Percentiles rank a stretch among this genome's conserved stretches.
These are phyloP conservation scores for Melipona beecheii DNA, from an alignment of 2,888 invertebrate species.

Conservation along the genomic window DNA sequence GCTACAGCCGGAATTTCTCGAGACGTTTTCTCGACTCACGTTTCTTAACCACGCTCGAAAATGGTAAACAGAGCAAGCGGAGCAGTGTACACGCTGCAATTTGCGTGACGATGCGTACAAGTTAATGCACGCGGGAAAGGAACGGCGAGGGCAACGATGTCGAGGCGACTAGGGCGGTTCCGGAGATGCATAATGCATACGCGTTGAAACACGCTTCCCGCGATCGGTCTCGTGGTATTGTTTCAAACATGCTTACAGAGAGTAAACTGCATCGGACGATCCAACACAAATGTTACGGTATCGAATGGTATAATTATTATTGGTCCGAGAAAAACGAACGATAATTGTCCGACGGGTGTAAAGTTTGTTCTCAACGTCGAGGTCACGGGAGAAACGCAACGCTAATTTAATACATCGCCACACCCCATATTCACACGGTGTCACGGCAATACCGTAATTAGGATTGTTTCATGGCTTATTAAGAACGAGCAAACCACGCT, in stretches of 20 bases:
- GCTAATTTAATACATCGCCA: constrained; percentile 68
- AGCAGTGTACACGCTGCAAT: constrained; percentile 8
- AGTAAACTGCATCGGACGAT: background rate
- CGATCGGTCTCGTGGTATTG: constrained; percentile 41
- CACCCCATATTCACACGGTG: constrained; percentile 42
- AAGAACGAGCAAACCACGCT: constrained; percentile 62
- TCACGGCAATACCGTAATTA: constrained; percentile 72
- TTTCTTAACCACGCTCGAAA: constrained; percentile 12
- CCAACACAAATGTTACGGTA: background rate
- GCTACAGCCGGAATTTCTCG: constrained; percentile 3
- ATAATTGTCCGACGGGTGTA: background rate
- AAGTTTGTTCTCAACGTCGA: constrained; percentile 7
- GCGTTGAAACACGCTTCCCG: constrained; percentile 34
- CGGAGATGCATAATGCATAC: constrained; percentile 48
- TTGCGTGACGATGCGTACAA: constrained; percentile 23
- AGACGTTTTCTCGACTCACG: background rate
- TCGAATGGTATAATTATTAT: background rate
- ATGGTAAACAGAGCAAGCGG: constrained; percentile 25
- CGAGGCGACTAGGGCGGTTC: constrained; percentile 53
- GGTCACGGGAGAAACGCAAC: constrained; percentile 64
- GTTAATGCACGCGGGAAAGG: constrained; percentile 29
- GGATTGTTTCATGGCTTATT: constrained; percentile 79
- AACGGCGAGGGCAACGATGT: constrained; percentile 41
- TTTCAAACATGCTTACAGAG: background rate
- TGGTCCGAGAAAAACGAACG: background rate